Evolutionary conservation across 2,888 invertebrate genomes (phyloP), one percentile per base, ranked within the genome.

Genomic region (Lasioglossum figueresi): DNA sequence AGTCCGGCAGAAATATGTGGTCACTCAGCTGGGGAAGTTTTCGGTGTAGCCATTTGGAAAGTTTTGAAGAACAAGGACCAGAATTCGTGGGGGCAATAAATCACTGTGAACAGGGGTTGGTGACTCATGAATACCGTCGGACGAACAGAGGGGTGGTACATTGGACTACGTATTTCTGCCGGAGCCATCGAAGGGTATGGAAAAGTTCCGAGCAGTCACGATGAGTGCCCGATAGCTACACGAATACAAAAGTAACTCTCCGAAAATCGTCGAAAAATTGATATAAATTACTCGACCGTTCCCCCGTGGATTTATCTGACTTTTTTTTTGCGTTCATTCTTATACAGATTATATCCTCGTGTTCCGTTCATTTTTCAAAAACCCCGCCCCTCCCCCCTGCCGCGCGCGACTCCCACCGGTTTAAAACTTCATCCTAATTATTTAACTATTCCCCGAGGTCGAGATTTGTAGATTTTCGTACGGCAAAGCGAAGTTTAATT

Each of bases 51-150:
- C 56, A 68, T 78, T 78, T 68, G 70, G 52, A 68, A 78, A 71
- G 70, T 78, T 71, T 71, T 78, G 77, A 77, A 70, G 77, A 77
- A 77, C 77, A 77, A 77, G 71, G 70, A 78, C 78, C 70, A 71
- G 70, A 56, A 56, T 40, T 23, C 56, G 52, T 40, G 71, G 70
- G 43, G 27, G 52, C 71, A 68, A 78, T 78, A 78, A 78, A 78
- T 78, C 78, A 78, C 78, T 56, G 40, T 14, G 78, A 78, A 78
- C 78, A 71, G 45, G 78, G 78, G 70, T 71, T 70, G 78, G 68
- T 78, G 78, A 78, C 71, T 78, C 78, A 78, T 78, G 78, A 71
- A 78, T 78, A 71, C 52, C 70, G 68, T 71, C 19, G 71, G 71
- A 48, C 34, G 70, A 71, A 56, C 27, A 63, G 76, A 31, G 75